These are phyloP conservation scores for Boulengeromyrus knoepffleri DNA, from an alignment of 2,113 vertebrate genomes.

Conservation along the genomic window DNA sequence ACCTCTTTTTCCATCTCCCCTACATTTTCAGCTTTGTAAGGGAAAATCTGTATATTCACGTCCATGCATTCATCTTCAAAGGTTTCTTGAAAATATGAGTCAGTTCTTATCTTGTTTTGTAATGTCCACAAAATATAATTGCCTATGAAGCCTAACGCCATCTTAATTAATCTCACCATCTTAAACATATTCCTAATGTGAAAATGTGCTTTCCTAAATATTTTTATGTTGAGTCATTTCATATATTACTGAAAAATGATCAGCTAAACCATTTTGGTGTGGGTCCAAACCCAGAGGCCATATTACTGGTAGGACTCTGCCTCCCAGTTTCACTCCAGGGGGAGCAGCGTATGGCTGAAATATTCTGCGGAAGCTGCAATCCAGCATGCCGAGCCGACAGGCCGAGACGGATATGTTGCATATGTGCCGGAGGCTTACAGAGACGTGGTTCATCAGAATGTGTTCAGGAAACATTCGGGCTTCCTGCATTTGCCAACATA, in stretches of 20 bases:
- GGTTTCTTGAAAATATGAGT: neutral
- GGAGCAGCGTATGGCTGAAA: neutral
- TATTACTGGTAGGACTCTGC: neutral
- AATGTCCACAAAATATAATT: neutral
- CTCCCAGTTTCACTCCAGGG: neutral
- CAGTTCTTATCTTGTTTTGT: neutral
- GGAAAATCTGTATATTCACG: neutral
- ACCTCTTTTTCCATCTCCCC: neutral
- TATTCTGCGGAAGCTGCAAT: neutral
- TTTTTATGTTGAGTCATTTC: neutral
- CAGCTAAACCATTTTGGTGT: neutral
- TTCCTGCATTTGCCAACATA: neutral
- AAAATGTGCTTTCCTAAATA: neutral
- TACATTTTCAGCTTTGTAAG: neutral
- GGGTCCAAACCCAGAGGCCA: neutral
- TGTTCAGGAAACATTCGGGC: neutral
- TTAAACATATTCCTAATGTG: neutral
- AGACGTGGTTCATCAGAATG: neutral
- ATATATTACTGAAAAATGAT: neutral
- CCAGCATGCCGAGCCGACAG: neutral
- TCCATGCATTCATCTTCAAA: neutral
- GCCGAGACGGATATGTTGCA: neutral
- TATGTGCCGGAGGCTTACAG: neutral
- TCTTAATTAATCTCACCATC: neutral
- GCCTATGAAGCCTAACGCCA: neutral